Evolutionary conservation across 2,888 invertebrate genomes (phyloP).

Genomic region (Colostygia pectinataria): DNA sequence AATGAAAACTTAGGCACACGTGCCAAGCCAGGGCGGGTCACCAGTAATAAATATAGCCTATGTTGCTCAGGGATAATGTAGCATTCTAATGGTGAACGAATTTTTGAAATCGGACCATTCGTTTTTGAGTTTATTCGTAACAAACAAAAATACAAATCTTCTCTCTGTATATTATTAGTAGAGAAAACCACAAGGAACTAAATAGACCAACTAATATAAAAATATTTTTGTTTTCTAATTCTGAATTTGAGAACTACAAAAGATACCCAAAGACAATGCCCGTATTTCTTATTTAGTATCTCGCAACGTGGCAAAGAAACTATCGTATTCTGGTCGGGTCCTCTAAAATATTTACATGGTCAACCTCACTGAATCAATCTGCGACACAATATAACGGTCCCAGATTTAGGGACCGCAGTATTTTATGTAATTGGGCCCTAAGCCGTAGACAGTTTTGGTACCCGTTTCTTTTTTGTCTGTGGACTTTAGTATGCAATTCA

Average conservation of each 20-base stretch:
- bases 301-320: constrained; percentile 46
- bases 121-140: too few relatives aligned
- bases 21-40: too few relatives aligned
- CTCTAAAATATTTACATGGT: constrained; percentile 59
- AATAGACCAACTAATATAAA: not conserved
- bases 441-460: constrained; percentile 37
- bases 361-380: constrained; percentile 63
- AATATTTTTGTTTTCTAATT: not conserved
- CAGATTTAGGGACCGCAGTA: constrained; percentile 56
- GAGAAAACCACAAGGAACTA: too few relatives aligned
- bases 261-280: constrained; percentile 41
- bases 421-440: constrained; percentile 54
- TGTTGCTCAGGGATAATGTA: too few relatives aligned
- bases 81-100: too few relatives aligned
- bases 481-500: too few relatives aligned
- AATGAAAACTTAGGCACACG: too few relatives aligned
- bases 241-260: constrained; percentile 9
- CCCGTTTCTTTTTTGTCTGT: not conserved
- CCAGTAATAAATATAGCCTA: too few relatives aligned
- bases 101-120: too few relatives aligned
- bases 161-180: too few relatives aligned
- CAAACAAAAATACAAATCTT: too few relatives aligned
- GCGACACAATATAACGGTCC: constrained; percentile 40
- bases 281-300: constrained; percentile 55
- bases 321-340: constrained; percentile 41